Conservation (phyloP, 2,888 invertebrate species). For the Callinectes sapidus region DNA sequence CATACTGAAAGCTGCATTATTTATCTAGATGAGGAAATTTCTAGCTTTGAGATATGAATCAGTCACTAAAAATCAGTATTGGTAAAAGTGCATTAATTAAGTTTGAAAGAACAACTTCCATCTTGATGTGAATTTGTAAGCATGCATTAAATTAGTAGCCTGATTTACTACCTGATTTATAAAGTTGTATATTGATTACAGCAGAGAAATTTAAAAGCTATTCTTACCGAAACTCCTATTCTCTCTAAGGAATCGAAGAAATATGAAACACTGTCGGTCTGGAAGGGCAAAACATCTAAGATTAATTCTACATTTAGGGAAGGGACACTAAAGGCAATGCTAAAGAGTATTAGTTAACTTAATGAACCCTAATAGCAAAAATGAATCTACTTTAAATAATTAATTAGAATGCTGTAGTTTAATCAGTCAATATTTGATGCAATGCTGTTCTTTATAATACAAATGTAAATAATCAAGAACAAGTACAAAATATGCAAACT, state of each 20-base stretch:
- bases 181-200: not conserved
- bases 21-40: not conserved
- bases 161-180: not conserved
- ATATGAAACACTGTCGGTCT: slow-evolving; percentile 97
- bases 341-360: not conserved
- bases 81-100: not conserved
- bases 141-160: slow-evolving; percentile 2
- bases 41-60: not conserved
- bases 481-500: not conserved
- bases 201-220: not conserved
- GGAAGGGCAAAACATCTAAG: slow-evolving; percentile 77
- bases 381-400: not conserved
- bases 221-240: slow-evolving; percentile 80
- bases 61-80: not conserved
- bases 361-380: not conserved
- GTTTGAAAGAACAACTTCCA: not conserved
- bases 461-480: not conserved
- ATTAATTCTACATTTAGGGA: not conserved
- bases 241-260: slow-evolving; percentile 95
- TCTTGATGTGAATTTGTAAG: slow-evolving; percentile 5
- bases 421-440: slow-evolving; percentile 11
- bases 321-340: slow-evolving; percentile 15
- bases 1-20: not conserved
- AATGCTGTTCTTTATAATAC: slow-evolving; percentile 31
- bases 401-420: not conserved